These are phyloP conservation scores for Latrodectus geometricus DNA, from an alignment of 1,140 invertebrate species.

Conservation along the genomic window DNA sequence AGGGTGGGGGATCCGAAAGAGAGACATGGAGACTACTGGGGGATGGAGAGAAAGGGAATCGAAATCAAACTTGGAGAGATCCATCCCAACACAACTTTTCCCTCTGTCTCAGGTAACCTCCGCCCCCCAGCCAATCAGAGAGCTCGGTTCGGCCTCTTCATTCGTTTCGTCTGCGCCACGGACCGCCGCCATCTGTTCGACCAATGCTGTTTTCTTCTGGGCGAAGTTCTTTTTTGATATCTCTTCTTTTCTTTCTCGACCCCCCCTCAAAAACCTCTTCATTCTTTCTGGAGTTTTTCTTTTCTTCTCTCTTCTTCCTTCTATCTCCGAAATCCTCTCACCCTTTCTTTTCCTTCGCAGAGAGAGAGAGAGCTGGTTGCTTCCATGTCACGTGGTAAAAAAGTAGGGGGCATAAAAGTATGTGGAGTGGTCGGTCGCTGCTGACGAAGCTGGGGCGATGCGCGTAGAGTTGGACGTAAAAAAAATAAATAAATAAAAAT, in stretches of 20 bases:
- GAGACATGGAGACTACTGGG: constrained; percentile 6
- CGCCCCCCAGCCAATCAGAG: constrained; percentile 57
- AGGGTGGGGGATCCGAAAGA: constrained; percentile 17
- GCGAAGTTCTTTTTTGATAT: constrained; percentile 17
- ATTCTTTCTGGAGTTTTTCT: not conserved
- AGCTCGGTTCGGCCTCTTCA: constrained; percentile 43
- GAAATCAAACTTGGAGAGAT: constrained; percentile 27
- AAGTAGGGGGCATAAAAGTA: not conserved
- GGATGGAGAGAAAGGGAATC: constrained; percentile 10
- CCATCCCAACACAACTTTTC: constrained; percentile 54
- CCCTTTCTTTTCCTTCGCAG: not conserved
- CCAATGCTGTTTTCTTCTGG: constrained; percentile 29
- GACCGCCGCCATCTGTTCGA: constrained; percentile 49
- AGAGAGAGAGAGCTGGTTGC: not conserved
- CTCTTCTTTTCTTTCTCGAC: not conserved
- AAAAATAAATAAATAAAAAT: too few species aligned
- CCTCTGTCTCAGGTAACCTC: constrained; percentile 53
- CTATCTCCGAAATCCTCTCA: not conserved
- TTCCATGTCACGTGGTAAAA: not conserved
- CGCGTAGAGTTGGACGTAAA: too few species aligned
- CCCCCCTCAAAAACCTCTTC: not conserved
- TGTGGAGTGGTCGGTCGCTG: not conserved
- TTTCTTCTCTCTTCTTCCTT: not conserved
- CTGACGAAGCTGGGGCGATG: too few species aligned
- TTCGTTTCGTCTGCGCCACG: constrained; percentile 50